phyloP scores from a whole-genome alignment of 1,140 invertebrate species.

The Magallana gigas region DNA sequence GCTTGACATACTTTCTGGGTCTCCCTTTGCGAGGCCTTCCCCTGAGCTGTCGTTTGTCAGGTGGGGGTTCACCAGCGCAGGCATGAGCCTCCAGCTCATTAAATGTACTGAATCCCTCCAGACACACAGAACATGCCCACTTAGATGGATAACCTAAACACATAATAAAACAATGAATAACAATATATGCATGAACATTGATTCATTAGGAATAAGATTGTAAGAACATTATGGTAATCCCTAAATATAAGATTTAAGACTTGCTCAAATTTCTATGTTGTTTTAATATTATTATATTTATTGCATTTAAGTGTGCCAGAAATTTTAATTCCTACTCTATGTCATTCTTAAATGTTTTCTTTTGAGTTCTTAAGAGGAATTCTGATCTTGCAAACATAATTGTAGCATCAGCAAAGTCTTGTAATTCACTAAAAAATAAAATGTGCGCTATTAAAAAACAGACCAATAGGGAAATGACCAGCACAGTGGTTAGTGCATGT shows the following conservation, averaged over 20 bases:
- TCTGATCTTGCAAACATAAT: conserved; percentile 2
- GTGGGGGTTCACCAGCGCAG: conserved; percentile 55
- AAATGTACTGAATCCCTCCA: conserved; percentile 57
- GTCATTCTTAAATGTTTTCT: neutral
- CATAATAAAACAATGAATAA: too few species aligned
- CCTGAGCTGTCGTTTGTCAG: conserved; percentile 51
- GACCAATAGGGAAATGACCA: neutral
- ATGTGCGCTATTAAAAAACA: neutral
- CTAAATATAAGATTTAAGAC: too few species aligned
- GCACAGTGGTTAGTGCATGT: neutral
- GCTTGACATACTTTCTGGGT: conserved; percentile 66
- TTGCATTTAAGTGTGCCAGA: too few species aligned
- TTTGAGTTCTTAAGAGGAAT: neutral
- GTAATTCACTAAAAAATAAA: neutral
- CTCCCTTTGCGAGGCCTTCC: conserved; percentile 62
- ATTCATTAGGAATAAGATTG: too few species aligned
- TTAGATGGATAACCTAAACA: conserved; percentile 53
- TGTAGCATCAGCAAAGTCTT: neutral
- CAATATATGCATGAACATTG: too few species aligned
- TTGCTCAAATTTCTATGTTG: too few species aligned
- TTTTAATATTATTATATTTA: too few species aligned
- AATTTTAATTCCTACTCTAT: too few species aligned
- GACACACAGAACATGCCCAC: conserved; percentile 59
- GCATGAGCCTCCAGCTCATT: conserved; percentile 63
- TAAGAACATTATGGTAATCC: too few species aligned